Base-by-base conservation (phyloP, 2,113 vertebrate species). In the Atrichornis clamosus region DNA sequence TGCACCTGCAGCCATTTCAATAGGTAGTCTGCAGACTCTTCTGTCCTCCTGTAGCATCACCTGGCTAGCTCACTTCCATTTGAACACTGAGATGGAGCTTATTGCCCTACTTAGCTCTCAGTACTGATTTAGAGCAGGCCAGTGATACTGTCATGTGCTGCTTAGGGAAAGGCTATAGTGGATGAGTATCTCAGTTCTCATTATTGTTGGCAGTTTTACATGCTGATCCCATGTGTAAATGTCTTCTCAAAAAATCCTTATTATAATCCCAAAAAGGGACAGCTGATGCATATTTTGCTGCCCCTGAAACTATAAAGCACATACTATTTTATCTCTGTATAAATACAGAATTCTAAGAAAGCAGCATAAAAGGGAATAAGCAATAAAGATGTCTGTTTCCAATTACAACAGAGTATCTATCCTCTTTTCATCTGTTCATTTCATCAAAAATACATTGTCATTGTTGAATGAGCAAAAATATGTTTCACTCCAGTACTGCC, bases 321-420 rank as follows among this genome's bases (percentile, higher is more conserved):
- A 3, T 67, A 33, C 15, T 28, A 5, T 67, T 93, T 92, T 52
- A 15, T 84, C 19, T 1, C 2, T 69, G 35, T 81, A 60, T 86
- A 81, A 81, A 64, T 84, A 56, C 32, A 39, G 60, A 91, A 78
- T 90, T 94, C 65, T 78, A 90, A 82, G 75, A 94, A 90, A 86
- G 75, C 42, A 62, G 7, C 37, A 35, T 93, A 19, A 77, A 68
- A 83, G 30, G 15, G 68, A 94, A 49, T 86, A 79, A 47, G 68
- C 88, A 84, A 86, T 90, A 59, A 87, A 49, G 42, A 67, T 24
- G 28, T 63, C 72, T 95, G 26, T 81, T 93, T 90, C 23, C 32
- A 49, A 4, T 90, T 74, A 68, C 23, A 81, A 68, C 18, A 76
- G 49, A 73, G 16, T 50, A 39, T 78, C 64, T 50, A 39, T 78